Base-by-base conservation (phyloP, 2,888 invertebrate species). In the Drosophila nr. perissopoda region DNA sequence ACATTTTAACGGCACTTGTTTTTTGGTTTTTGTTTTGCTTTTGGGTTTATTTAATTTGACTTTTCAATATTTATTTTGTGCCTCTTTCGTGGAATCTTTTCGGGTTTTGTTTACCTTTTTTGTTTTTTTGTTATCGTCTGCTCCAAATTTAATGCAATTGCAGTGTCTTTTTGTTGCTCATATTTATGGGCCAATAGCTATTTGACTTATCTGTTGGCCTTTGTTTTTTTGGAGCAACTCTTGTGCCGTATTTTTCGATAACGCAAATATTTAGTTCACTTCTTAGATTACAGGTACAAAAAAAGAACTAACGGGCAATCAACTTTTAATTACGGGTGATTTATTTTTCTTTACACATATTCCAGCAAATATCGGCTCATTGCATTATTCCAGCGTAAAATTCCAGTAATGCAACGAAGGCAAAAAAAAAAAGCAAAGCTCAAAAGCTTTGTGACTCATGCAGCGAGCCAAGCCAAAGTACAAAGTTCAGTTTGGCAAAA, bases 401-500 rank as follows among this genome's bases (percentile, higher is more conserved):
- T 40, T 49, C 13, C 51, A 40, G 10, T 49, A 48, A 4, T 62
- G 59, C 59, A 57, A 38, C 21, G 36, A 21, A 33, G 8, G 29
- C 40, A 51, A 38, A 56, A 33, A 33, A 33, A n/a, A 51, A 31
- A 25, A 71, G 21, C 59, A 40, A 27, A 63, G 62, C 62, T 56
- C 11, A 56, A 64, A 54, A 73, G 52, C 73, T 68, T 27, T 52
- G 56, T 85, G 84, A 85, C 29, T 85, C 84, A 85, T 78, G 53
- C 69, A 7, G 18, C 53, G 11, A 42, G 60, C 45, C 62, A 18
- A 42, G 60, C 45, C 62, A 61, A 63, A 75, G 83, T 86, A 70
- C 84, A 87, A 84, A 87, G 87, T 87, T 84, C 84, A 73, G 16
- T 67, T 68, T 56, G 52, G 59, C 42, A 70, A 67, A 76, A 70